Evolutionary conservation across 2,888 invertebrate genomes (phyloP), one percentile per base, ranked within the genome.

Genomic region (Sialis lutaria): DNA sequence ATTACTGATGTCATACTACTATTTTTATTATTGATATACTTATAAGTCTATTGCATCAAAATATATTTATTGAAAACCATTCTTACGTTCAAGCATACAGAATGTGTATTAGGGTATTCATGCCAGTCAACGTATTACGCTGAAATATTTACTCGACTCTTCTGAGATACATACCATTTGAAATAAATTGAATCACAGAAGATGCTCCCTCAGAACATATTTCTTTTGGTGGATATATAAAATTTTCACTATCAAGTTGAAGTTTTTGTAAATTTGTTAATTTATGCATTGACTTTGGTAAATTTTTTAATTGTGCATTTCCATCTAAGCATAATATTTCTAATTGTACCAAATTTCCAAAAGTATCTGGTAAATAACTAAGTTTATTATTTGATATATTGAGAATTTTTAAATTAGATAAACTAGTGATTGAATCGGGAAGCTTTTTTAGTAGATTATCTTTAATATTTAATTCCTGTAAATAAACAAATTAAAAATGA

Each of bases 361-460:
- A 61, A 49, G 69, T 64, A 35, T 74, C 68, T 48, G 83, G 80
- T 52, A 86, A 63, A 50, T 63, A 63, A 59, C 71, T 75, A 44
- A 88, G 64, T 55, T 68, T 70, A 65, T 89, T 89, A 55, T 73
- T 70, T 33, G 85, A 80, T 34, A 81, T 64, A 70, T 87, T 77
- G 50, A 88, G 65, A 53, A 79, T 65, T 61, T 73, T 70, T 51
- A 89, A 68, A 53, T 73, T 72, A 52, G 66, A 65, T 55, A 88
- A 65, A 50, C 68, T 64, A 54, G 77, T 73, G 57, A 89, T 72
- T 52, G 73, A 71, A 49, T 76, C 73, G 51, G 88, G 86, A 60
- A 90, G 65, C 55, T 66, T 65, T 59, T 74, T 75, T 49, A 89
- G 62, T 51, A 70, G 69, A 70, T 89, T 89, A 58, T 79, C 70